Conservation (phyloP, 2,113 vertebrate genomes). For the Butorides virescens region DNA sequence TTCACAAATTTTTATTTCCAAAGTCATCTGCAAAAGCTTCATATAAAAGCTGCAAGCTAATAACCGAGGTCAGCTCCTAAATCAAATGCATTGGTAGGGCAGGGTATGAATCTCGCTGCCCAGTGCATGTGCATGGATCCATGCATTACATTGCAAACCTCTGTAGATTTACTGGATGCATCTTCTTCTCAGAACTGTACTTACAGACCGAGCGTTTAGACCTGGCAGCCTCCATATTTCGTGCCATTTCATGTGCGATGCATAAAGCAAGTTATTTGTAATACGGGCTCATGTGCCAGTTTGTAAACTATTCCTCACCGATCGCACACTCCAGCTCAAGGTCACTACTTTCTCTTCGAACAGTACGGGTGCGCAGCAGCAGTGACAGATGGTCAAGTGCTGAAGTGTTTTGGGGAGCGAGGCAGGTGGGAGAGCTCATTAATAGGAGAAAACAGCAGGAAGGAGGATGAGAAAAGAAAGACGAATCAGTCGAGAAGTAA, state of each 20-base stretch:
- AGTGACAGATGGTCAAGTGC: constrained; percentile 33
- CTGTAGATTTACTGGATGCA: not conserved
- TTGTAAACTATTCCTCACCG: not conserved
- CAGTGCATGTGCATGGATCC: rapidly evolving
- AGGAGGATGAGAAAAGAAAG: not conserved
- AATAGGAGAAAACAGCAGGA: constrained; percentile 42
- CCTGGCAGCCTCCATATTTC: not conserved
- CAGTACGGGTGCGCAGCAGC: not conserved
- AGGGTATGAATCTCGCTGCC: not conserved
- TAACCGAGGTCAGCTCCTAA: not conserved
- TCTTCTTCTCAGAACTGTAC: not conserved
- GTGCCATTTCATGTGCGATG: rapidly evolving
- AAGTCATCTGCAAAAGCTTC: not conserved
- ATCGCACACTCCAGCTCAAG: not conserved
- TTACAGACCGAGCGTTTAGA: not conserved
- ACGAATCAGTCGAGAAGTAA: not conserved
- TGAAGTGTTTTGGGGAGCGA: constrained; percentile 15
- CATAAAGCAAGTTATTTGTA: not conserved
- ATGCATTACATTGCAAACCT: rapidly evolving
- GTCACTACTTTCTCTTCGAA: not conserved
- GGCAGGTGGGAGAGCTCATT: constrained; percentile 50
- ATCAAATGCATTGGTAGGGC: not conserved
- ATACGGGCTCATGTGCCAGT: not conserved
- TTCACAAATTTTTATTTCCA: not conserved
- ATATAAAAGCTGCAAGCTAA: not conserved